These are phyloP conservation scores for Mus spicilegus DNA, from an alignment of 2,113 vertebrate species.

Conservation along the genomic window DNA sequence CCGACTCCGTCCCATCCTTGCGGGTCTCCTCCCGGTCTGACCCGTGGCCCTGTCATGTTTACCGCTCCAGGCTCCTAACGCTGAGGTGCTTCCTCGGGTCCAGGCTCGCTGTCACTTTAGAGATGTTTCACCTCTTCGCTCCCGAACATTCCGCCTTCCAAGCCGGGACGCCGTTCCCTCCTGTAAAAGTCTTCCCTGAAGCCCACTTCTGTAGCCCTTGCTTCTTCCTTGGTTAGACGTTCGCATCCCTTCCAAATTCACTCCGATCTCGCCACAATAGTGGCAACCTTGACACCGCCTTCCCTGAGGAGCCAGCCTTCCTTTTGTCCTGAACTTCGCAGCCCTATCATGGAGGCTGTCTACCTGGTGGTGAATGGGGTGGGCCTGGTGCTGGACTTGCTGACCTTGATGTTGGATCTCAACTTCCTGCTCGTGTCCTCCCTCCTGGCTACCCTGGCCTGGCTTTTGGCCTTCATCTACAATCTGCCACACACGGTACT, in stretches of 20 bases:
- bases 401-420: slow-evolving; percentile 92
- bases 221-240: neutral
- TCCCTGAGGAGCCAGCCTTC: neutral
- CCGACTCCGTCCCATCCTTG: neutral
- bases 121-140: slow-evolving; percentile 39
- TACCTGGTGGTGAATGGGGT: slow-evolving; percentile 89
- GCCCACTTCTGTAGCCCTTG: neutral
- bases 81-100: neutral
- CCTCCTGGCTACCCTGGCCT: slow-evolving; percentile 88
- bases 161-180: neutral
- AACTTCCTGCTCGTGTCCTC: slow-evolving; percentile 94
- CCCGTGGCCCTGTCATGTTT: neutral
- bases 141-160: neutral
- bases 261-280: neutral
- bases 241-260: neutral
- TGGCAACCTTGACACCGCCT: neutral
- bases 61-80: slow-evolving; percentile 8
- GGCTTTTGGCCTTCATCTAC: slow-evolving; percentile 87
- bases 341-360: slow-evolving; percentile 89
- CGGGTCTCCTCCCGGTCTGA: slow-evolving; percentile 8
- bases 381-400: slow-evolving; percentile 89
- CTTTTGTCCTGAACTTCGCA: neutral
- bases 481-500: slow-evolving; percentile 88
- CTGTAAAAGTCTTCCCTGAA: neutral
- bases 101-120: neutral